Conservation (phyloP, 2,888 invertebrate species). For the Aelia acuminata region DNA sequence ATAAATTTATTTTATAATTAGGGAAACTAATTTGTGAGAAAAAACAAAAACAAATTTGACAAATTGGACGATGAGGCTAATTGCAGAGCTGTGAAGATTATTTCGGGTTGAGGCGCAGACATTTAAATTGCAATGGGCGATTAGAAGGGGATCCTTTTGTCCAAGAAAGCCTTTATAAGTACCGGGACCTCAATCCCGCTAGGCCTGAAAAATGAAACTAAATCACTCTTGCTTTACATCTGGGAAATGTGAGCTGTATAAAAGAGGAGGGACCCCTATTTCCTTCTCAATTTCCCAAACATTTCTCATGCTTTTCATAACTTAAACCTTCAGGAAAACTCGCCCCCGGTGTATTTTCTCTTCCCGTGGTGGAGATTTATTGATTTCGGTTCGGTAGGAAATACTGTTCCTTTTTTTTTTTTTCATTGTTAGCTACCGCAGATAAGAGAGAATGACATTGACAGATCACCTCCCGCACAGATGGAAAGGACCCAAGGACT, state of each 20-base stretch:
- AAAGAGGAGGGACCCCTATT: conserved; percentile 54
- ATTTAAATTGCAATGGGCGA: conserved; percentile 9
- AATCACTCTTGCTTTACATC: conserved; percentile 60
- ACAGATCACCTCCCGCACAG: conserved; percentile 3
- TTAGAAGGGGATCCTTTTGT: not conserved
- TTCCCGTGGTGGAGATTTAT: not conserved
- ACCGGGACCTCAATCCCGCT: conserved; percentile 48
- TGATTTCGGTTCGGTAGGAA: conserved; percentile 40
- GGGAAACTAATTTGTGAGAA: not conserved
- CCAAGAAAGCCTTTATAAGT: conserved; percentile 30
- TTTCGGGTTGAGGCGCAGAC: not conserved
- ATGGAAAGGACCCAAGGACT: conserved; percentile 8
- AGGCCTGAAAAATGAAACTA: conserved; percentile 59
- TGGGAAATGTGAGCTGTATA: conserved; percentile 58
- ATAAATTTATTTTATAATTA: not conserved
- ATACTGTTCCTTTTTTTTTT: conserved; percentile 18
- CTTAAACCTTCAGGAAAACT: conserved; percentile 57
- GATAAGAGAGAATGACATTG: conserved; percentile 38
- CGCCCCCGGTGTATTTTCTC: not conserved
- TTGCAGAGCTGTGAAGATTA: conserved; percentile 6
- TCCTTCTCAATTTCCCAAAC: conserved; percentile 59
- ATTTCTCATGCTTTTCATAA: conserved; percentile 61
- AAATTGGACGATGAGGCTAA: not conserved
- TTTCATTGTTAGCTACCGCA: conserved; percentile 20
- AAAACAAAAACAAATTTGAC: not conserved